A percentile compares a stretch with the other conserved stretches of the same genome.
Evolutionary conservation across 2,888 invertebrate species (phyloP).

Genomic region (Strigamia maritima): DNA sequence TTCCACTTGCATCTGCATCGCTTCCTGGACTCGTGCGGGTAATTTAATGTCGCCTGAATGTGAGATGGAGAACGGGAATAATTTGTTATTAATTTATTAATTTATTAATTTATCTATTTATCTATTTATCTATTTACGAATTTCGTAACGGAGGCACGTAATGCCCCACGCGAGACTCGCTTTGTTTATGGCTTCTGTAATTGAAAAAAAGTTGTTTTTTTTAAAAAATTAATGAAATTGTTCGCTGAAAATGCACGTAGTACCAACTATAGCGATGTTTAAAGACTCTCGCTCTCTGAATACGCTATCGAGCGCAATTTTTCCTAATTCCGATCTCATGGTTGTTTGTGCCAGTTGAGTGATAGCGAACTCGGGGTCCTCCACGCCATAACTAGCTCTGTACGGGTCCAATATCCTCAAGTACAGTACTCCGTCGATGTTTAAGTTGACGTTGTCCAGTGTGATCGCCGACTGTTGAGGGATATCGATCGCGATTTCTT

Average conservation of each 20-base stretch:
- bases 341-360: conserved; percentile 99
- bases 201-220: not conserved
- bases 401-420: conserved; percentile 90
- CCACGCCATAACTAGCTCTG: conserved; percentile 94
- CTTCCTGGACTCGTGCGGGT: conserved; percentile 89
- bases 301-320: conserved; percentile 93
- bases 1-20: conserved; percentile 99
- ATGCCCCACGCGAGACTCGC: conserved; percentile 99
- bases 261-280: conserved; percentile 83
- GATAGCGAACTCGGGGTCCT: conserved; percentile 98
- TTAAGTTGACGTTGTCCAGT: conserved; percentile 92
- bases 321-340: conserved; percentile 98
- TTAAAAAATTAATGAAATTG: not conserved
- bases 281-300: conserved; percentile 94
- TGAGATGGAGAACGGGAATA: conserved; percentile 42
- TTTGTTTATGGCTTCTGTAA: conserved; percentile 83
- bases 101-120: not conserved
- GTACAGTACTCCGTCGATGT: conserved; percentile 95
- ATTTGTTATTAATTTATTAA: not conserved
- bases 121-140: conserved; percentile 61
- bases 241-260: not conserved
- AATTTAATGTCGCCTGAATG: conserved; percentile 86
- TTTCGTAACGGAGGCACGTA: conserved; percentile 90
- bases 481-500: conserved; percentile 98
- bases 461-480: conserved; percentile 99